Percentiles rank a stretch among this genome's conserved stretches.
Conservation (phyloP, 1,140 invertebrate genomes). For the Protaetia brevitarsis region DNA sequence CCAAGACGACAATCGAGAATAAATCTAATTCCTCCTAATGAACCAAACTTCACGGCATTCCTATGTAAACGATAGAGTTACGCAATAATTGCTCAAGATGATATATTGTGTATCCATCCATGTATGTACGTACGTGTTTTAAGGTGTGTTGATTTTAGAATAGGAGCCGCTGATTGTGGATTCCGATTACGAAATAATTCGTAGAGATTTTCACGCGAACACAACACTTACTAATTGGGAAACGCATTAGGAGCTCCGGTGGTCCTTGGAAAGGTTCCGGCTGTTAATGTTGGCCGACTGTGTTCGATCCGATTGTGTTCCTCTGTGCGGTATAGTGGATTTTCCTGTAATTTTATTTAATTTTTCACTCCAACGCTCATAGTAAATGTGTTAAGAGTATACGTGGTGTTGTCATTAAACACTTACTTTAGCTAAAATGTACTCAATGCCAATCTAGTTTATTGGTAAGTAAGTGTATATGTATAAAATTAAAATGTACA, state of each 20-base stretch:
- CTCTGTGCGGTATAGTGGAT: not conserved
- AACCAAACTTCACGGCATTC: not conserved
- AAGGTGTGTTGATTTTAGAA: no score
- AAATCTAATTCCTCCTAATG: not conserved
- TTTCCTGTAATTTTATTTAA: constrained; percentile 1
- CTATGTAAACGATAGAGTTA: not conserved
- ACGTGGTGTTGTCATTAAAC: no score
- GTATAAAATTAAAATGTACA: no score
- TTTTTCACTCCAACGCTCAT: not conserved
- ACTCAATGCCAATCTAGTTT: no score
- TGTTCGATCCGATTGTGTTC: not conserved
- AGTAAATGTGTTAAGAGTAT: not conserved
- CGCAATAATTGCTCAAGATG: not conserved
- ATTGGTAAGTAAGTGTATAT: no score
- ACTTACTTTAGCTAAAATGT: no score
- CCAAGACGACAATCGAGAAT: no score
- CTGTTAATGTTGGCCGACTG: not conserved
- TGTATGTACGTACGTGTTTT: no score
- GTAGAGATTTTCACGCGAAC: not conserved
- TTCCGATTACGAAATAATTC: not conserved
- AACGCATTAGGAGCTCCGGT: constrained; percentile 4
- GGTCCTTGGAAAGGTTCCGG: not conserved
- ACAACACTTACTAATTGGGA: not conserved
- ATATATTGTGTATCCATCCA: not conserved
- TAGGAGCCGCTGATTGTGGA: not conserved